phyloP scores from a whole-genome alignment of 2,797 vertebrate species.

The Myiothlypis chrysogaster region DNA sequence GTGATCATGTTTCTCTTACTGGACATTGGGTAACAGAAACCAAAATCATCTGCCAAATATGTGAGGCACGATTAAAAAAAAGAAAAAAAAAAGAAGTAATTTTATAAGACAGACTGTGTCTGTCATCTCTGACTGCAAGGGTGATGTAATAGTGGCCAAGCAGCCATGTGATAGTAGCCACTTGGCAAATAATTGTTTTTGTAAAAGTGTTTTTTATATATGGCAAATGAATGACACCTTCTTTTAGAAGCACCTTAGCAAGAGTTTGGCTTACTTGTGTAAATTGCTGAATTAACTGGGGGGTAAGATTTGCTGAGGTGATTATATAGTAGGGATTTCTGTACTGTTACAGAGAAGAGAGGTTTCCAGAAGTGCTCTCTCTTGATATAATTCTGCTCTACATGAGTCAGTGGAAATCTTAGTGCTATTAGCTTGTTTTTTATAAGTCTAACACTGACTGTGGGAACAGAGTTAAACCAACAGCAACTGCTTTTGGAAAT shows the following conservation, averaged over 20 bases:
- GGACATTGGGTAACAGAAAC: constrained; percentile 79
- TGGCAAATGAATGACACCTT: background rate
- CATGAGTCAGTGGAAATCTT: background rate
- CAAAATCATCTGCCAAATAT: constrained; percentile 64
- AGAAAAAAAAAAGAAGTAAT: background rate
- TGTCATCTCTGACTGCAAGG: constrained; percentile 35
- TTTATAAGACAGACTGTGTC: constrained; percentile 38
- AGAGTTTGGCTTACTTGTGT: background rate
- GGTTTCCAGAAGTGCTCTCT: background rate
- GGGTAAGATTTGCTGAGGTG: constrained; percentile 10
- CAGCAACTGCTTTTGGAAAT: background rate
- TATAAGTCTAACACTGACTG: background rate
- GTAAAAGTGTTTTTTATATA: constrained; percentile 22
- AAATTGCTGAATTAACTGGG: background rate
- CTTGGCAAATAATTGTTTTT: constrained; percentile 38
- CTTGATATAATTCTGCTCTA: background rate
- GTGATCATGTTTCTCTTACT: constrained; percentile 63
- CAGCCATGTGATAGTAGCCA: constrained; percentile 36
- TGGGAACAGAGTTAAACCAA: background rate
- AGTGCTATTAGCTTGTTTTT: background rate
- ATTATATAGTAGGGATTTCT: background rate
- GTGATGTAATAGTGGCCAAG: constrained; percentile 59
- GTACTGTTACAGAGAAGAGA: constrained; percentile 6
- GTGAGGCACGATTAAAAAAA: constrained; percentile 52
- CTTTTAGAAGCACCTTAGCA: constrained; percentile 27